A percentile compares a stretch with the other conserved stretches of the same genome.
phyloP scores from a whole-genome alignment of 2,113 vertebrate genomes.

The Daboia siamensis region DNA sequence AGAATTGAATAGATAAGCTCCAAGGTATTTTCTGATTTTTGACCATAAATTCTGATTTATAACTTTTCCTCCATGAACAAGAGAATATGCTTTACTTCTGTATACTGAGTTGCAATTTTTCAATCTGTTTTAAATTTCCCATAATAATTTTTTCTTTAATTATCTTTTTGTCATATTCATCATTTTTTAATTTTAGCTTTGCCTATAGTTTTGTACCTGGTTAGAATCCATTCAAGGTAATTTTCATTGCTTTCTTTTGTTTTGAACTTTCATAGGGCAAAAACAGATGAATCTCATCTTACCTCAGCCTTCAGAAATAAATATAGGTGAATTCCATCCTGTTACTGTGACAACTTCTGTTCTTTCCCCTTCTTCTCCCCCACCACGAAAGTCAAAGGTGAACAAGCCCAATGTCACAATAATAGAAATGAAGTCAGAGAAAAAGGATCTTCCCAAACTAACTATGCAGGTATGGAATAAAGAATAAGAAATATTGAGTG shows the following conservation, averaged over 20 bases:
- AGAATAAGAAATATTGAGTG: neutral
- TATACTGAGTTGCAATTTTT: neutral
- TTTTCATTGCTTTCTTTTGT: neutral
- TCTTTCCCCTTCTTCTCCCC: slow-evolving; percentile 53
- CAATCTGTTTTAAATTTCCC: neutral
- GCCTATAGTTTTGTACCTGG: neutral
- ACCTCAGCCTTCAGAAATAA: slow-evolving; percentile 60
- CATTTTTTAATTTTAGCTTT: neutral
- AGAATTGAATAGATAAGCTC: neutral
- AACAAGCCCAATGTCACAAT: slow-evolving; percentile 71
- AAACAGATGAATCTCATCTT: slow-evolving; percentile 68
- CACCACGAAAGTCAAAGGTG: slow-evolving; percentile 45
- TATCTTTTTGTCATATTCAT: neutral
- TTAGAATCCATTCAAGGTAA: neutral
- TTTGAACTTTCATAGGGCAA: slow-evolving; percentile 68
- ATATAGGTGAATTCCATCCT: slow-evolving; percentile 57
- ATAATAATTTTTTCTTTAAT: neutral
- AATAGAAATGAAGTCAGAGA: slow-evolving; percentile 70
- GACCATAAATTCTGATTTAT: neutral
- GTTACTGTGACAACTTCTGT: slow-evolving; percentile 70
- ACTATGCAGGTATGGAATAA: slow-evolving; percentile 74
- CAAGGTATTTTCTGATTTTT: neutral
- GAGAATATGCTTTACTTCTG: neutral
- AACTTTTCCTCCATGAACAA: neutral
- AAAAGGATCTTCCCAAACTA: slow-evolving; percentile 70